Evolutionary conservation across 2,113 vertebrate species (phyloP).

Genomic region (Centropus bengalensis): DNA sequence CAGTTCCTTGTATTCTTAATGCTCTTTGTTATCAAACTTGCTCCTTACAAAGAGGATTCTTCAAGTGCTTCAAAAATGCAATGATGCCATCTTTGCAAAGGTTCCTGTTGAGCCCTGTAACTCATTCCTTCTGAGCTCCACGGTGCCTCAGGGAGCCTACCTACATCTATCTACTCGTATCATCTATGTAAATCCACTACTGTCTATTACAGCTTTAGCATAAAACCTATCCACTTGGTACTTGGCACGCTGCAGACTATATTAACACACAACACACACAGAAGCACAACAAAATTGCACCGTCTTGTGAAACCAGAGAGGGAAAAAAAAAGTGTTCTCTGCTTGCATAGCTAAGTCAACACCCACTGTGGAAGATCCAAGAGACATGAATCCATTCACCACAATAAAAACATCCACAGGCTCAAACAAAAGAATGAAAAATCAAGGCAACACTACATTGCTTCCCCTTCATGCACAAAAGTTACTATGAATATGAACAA

Average conservation of each 20-base stretch:
- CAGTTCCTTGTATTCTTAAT: not conserved
- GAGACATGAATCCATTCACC: not conserved
- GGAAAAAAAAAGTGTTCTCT: not conserved
- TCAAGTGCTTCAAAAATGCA: not conserved
- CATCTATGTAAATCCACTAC: not conserved
- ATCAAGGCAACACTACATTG: fast-evolving
- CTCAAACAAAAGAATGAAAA: not conserved
- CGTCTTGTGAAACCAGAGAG: not conserved
- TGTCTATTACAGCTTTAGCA: not conserved
- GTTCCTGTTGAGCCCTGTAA: not conserved
- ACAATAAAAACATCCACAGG: not conserved
- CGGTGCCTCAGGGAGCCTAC: not conserved
- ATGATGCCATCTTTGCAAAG: not conserved
- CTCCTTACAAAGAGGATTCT: not conserved
- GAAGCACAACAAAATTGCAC: not conserved
- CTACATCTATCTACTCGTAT: not conserved
- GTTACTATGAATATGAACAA: not conserved
- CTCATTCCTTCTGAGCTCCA: not conserved
- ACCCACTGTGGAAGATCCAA: not conserved
- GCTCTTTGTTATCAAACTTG: not conserved
- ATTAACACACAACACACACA: not conserved
- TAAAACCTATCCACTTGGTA: not conserved
- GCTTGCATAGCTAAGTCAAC: not conserved
- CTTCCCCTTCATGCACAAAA: not conserved
- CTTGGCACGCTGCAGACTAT: not conserved